Evolutionary conservation across 1,140 invertebrate genomes (phyloP).

Genomic region (Drosophila sproati): DNA sequence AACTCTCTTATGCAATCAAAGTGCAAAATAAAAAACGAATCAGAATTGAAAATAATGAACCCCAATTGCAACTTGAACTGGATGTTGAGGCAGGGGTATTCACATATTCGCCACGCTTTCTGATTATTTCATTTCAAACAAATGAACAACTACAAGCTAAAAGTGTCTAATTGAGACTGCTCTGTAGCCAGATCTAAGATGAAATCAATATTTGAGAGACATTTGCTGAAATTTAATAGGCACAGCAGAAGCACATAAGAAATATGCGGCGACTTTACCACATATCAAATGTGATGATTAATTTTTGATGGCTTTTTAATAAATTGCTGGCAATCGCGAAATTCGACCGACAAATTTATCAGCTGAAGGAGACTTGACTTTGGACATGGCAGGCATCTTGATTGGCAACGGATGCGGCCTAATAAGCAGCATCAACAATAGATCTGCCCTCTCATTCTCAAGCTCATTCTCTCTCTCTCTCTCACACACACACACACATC

Average conservation of each 20-base stretch:
- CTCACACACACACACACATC: not conserved
- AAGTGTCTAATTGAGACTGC: not conserved
- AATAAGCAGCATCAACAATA: slow-evolving; percentile 47
- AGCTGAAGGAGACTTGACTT: slow-evolving; percentile 51
- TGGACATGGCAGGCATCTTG: slow-evolving; percentile 22
- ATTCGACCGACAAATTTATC: slow-evolving; percentile 60
- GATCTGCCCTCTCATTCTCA: slow-evolving; percentile 9
- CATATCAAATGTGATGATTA: slow-evolving; percentile 26
- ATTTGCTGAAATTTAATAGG: too few species aligned
- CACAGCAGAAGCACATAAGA: too few species aligned
- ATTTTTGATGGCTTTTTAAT: slow-evolving; percentile 55
- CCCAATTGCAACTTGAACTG: slow-evolving; percentile 10
- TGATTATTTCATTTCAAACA: slow-evolving; percentile 34
- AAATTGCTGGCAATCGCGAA: slow-evolving; percentile 38
- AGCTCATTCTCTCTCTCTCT: not conserved
- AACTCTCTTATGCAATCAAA: slow-evolving; percentile 52
- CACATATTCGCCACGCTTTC: slow-evolving; percentile 58
- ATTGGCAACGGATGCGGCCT: slow-evolving; percentile 65
- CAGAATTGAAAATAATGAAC: slow-evolving; percentile 64
- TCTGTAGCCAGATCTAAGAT: not conserved
- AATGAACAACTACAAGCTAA: not conserved
- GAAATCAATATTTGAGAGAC: not conserved
- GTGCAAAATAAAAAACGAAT: slow-evolving; percentile 24
- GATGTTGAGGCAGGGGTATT: not conserved
- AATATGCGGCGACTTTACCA: not conserved